Conservation (phyloP, 2,888 invertebrate species). For the Pollenia labialis region DNA sequence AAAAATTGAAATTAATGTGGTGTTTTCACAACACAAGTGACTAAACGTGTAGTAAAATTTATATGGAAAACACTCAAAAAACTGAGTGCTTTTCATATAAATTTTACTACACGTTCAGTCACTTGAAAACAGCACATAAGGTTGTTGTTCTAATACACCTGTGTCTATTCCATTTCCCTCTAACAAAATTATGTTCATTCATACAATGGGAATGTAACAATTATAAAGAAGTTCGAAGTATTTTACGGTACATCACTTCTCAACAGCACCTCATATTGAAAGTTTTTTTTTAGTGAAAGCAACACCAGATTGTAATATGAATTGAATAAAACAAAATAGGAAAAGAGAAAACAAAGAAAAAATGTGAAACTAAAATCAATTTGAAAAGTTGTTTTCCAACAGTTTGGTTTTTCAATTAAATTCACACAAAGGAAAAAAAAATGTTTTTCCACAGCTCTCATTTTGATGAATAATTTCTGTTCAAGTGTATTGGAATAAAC, state of each 20-base stretch:
- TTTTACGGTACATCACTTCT: slow-evolving; percentile 34
- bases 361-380: slow-evolving; percentile 12
- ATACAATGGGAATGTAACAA: not conserved
- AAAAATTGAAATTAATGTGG: no score
- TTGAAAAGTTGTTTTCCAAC: slow-evolving; percentile 21
- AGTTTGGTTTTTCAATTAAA: slow-evolving; percentile 3
- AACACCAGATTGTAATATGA: not conserved
- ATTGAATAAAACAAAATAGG: not conserved
- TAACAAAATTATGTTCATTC: no score
- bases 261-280: slow-evolving; percentile 20
- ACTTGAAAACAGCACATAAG: no score
- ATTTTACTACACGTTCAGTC: no score
- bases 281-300: not conserved
- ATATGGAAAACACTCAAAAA: no score
- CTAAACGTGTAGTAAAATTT: no score
- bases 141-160: not conserved
- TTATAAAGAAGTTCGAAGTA: not conserved
- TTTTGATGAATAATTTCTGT: slow-evolving; percentile 37
- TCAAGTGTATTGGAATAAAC: slow-evolving; percentile 28
- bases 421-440: not conserved
- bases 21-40: no score
- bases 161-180: not conserved
- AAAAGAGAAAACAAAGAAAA: not conserved
- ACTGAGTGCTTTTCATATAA: no score
- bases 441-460: not conserved